Evolutionary conservation across 2,113 vertebrate genomes (phyloP).

Genomic region (Caranx ignobilis): DNA sequence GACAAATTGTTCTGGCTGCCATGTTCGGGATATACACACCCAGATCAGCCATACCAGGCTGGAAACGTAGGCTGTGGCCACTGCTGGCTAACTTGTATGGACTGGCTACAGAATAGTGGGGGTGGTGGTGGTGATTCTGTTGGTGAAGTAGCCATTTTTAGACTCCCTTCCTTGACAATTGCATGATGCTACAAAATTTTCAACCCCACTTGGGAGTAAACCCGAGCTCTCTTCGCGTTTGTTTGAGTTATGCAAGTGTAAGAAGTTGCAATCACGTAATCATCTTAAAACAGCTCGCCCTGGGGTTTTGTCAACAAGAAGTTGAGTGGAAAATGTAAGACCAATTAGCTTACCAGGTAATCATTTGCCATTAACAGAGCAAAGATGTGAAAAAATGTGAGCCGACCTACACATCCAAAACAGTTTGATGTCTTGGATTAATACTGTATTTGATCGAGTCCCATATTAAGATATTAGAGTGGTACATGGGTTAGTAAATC

Average conservation of each 20-base stretch:
- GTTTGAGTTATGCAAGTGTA: constrained; percentile 13
- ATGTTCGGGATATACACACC: constrained; percentile 53
- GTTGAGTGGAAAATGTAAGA: constrained; percentile 6
- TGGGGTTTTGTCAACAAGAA: constrained; percentile 17
- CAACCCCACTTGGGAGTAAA: constrained; percentile 35
- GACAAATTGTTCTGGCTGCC: constrained; percentile 17
- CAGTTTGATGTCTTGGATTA: background rate
- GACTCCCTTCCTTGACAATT: constrained; percentile 67
- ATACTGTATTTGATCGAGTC: background rate
- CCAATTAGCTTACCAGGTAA: constrained; percentile 42
- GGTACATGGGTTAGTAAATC: background rate
- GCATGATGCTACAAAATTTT: constrained; percentile 61
- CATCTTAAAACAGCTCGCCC: background rate
- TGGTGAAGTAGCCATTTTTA: constrained; percentile 80
- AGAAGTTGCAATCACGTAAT: constrained; percentile 2
- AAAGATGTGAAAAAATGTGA: constrained; percentile 29
- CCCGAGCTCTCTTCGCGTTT: constrained; percentile 6
- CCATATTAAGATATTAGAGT: fast-evolving
- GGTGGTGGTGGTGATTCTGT: constrained; percentile 62
- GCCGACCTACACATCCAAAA: constrained; percentile 18
- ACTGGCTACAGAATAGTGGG: constrained; percentile 62
- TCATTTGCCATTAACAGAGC: constrained; percentile 21
- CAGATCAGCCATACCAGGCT: constrained; percentile 33
- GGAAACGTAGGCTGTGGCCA: constrained; percentile 47
- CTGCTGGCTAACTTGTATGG: constrained; percentile 62